Evolutionary conservation across 2,113 vertebrate species (phyloP), one percentile per base, ranked within the genome.

Genomic region (Galemys pyrenaicus): DNA sequence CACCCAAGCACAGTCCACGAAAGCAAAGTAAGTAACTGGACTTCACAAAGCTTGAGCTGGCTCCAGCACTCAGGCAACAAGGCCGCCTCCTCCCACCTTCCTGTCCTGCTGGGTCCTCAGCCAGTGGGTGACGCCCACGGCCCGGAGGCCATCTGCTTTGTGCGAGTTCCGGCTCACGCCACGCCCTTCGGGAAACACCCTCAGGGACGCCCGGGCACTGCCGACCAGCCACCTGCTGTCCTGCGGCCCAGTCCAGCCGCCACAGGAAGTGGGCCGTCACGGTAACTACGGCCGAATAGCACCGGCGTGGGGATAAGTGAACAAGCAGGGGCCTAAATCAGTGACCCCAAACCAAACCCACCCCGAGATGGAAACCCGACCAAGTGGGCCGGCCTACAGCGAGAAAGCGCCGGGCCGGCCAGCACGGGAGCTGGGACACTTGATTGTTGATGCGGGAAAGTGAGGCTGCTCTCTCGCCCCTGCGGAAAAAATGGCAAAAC

Each of bases 341-440:
- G 12, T n/a, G 6, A 11, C 15, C 30, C 51, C 39, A 10, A 60
- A 68, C 60, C 49, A 77, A 13, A 30, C 51, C 68, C 3, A 9
- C 22, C 0, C n/a, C 3, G 1, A 3, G 7, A 49, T 0, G 0
- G 44, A 58, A 3, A 1, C 32, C 19, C 20, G 39, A 30, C 20
- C 46, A 16, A 32, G 8, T 4, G 1, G 7, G 20, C n/a, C n/a
- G n/a, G n/a, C n/a, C n/a, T n/a, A 19, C 41, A 16, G 22, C 0
- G 24, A 11, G 37, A 74, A 56, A 35, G 11, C 49, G 30, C 13
- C 1, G 19, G 30, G 9, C 10, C 51, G 9, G 9, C 10, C 15
- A 54, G 22, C 24, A 46, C 5, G 20, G 37, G 39, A 24, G n/a
- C 1, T 49, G 39, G 35, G 13, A 9, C 22, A 7, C 15, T 15